A percentile compares a stretch with the other conserved stretches of the same genome.
These are phyloP conservation scores for Heliornis fulica DNA, from an alignment of 2,113 vertebrate genomes.

Conservation along the genomic window DNA sequence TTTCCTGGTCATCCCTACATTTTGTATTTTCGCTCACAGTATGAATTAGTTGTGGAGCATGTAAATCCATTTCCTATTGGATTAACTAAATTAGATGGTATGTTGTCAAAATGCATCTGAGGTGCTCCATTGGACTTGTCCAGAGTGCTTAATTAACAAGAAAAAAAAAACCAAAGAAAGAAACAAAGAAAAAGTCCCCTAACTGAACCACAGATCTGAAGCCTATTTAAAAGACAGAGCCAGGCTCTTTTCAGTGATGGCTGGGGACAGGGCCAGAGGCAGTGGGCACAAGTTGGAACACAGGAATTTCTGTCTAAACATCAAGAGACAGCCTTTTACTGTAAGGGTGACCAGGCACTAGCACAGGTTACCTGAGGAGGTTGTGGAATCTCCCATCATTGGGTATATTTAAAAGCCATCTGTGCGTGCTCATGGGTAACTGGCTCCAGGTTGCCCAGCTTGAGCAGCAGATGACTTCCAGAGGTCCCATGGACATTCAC, in stretches of 20 bases:
- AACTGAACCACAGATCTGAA: no score
- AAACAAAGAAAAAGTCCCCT: no score
- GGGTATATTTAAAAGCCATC: background rate
- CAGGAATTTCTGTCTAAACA: background rate
- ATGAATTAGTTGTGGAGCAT: background rate
- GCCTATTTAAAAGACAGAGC: no score
- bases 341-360: background rate
- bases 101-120: background rate
- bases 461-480: background rate
- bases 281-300: background rate
- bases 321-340: background rate
- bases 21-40: background rate
- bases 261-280: background rate
- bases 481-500: background rate
- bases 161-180: no score
- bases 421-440: background rate
- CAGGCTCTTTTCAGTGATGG: no score
- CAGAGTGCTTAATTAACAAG: background rate
- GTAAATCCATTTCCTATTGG: background rate
- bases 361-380: background rate
- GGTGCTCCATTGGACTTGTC: background rate
- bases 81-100: background rate
- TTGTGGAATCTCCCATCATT: background rate
- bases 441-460: background rate
- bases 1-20: background rate